Evolutionary conservation across 2,888 invertebrate genomes (phyloP), one percentile per base, ranked within the genome.

Genomic region (Glaucopsyche alexis): DNA sequence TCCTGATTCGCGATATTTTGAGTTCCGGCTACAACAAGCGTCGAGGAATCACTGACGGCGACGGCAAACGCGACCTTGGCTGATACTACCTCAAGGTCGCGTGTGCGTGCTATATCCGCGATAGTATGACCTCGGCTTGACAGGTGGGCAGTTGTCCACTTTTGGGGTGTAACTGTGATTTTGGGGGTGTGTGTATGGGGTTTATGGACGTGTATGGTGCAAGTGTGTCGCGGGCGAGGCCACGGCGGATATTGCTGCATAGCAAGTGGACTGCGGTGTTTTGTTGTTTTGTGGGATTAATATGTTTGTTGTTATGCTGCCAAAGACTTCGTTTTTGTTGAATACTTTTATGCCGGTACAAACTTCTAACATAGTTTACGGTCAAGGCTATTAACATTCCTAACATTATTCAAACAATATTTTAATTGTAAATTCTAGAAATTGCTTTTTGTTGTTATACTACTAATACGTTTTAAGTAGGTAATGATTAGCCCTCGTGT

Each of bases 171-270:
- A 4, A 29, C n/a, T 16, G 40, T 55, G 38, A 73, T 73, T 71
- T 75, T 55, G 71, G 69, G 19, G 73, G 71, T 72, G 72, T 19
- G 19, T 9, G 55, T 55, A 19, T 19, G 29, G 14, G 9, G 60
- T 38, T 16, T 60, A 29, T 29, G 80, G 84, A 86, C 84, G 84
- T 86, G 85, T 85, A 82, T 29, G 29, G 77, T 79, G 81, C 81
- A 82, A 80, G 82, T 80, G 81, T 82, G 82, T 82, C 81, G 81
- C 80, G 79, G 76, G 78, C 90, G 90, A 91, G 92, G 91, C 87
- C 92, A 87, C 79, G 84, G 87, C 83, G 87, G 82, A 87, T 88
- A 88, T 90, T 89, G 85, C 91, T 91, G 92, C 92, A 93, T 91
- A 88, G 85, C 85, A 86, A 88, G 86, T 85, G 80, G 84, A 91